Percentiles rank a stretch among this genome's conserved stretches.
Evolutionary conservation across 2,797 vertebrate species (phyloP).

Genomic region (Scolopax rusticola): DNA sequence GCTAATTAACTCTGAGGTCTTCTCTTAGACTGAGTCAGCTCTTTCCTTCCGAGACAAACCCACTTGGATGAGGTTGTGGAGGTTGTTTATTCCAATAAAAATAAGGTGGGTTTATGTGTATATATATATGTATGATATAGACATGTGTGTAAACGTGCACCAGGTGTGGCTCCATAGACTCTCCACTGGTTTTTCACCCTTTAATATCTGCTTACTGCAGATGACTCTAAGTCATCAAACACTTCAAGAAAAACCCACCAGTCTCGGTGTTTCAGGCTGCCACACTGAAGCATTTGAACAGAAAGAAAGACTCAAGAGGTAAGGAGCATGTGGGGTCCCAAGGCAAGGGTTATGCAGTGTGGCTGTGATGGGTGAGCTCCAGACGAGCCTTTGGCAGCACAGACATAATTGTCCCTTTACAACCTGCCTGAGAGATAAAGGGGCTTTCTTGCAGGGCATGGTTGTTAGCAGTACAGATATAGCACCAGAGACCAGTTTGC

Average conservation of each 20-base stretch:
- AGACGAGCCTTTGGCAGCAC: neutral
- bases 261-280: neutral
- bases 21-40: neutral
- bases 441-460: neutral
- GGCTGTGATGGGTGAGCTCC: neutral
- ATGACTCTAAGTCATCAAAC: neutral
- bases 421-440: neutral
- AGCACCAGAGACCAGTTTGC: neutral
- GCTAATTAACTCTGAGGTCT: neutral
- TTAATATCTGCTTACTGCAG: neutral
- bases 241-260: neutral
- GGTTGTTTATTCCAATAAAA: neutral
- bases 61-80: neutral
- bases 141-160: neutral
- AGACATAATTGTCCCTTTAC: neutral
- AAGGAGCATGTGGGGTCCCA: fast-evolving
- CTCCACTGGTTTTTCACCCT: neutral
- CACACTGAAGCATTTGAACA: neutral
- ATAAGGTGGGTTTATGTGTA: neutral
- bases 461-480: fast-evolving
- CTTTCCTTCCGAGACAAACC: neutral
- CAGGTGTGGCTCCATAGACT: neutral
- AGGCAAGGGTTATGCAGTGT: neutral
- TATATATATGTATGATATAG: fast-evolving
- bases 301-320: neutral